These are phyloP conservation scores for Chlorops oryzae DNA, from an alignment of 1,140 invertebrate species.

Conservation along the genomic window DNA sequence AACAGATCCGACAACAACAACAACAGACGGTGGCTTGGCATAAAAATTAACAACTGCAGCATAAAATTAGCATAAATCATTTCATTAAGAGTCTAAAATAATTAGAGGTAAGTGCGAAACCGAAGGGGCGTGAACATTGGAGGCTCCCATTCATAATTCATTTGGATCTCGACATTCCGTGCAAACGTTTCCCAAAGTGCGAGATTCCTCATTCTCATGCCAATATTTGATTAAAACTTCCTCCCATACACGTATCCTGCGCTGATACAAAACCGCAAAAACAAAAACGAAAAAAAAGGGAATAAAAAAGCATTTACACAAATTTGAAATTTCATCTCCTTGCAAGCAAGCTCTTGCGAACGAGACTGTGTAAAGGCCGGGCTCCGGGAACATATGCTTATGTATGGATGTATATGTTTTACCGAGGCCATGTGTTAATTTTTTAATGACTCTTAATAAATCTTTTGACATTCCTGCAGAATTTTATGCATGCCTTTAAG, in stretches of 20 bases:
- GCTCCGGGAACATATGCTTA: too few relatives aligned
- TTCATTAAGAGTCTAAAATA: conserved; percentile 15
- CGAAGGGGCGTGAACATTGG: conserved; percentile 9
- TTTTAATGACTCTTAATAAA: conserved; percentile 38
- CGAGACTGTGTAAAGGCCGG: too few relatives aligned
- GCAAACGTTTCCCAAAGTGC: too few relatives aligned
- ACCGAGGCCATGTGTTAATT: conserved; percentile 38
- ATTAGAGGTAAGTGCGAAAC: conserved; percentile 40
- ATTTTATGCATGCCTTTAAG: too few relatives aligned
- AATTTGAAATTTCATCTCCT: too few relatives aligned
- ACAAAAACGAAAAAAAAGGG: neutral
- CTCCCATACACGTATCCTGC: too few relatives aligned
- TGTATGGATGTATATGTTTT: too few relatives aligned
- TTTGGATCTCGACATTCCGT: too few relatives aligned
- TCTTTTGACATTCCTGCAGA: conserved; percentile 27
- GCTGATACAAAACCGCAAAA: too few relatives aligned
- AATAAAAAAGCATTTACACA: conserved; percentile 1
- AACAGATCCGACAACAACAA: neutral
- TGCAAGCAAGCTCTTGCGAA: too few relatives aligned
- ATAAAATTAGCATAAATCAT: conserved; percentile 43
- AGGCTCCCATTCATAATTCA: neutral
- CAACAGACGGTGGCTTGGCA: neutral
- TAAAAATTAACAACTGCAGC: conserved; percentile 19
- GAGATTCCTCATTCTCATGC: too few relatives aligned
- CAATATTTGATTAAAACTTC: too few relatives aligned